Base-by-base conservation (phyloP, 1,140 invertebrate genomes). In the Holcopasites calliopsidis region DNA sequence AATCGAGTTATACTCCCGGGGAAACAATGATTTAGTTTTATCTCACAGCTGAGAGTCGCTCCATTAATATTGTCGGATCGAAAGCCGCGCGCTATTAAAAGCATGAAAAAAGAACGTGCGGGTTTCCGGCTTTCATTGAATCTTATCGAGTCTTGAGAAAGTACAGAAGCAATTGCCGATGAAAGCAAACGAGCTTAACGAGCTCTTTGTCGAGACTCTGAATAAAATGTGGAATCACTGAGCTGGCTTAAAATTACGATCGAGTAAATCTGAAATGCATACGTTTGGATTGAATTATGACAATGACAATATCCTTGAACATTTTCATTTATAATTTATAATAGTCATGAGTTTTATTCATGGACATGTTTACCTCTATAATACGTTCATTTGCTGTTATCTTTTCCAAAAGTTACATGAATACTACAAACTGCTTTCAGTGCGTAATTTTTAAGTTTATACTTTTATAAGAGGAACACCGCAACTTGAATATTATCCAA, bases 21-120 rank as follows among this genome's bases (percentile, higher is more conserved):
- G 71, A 44, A 74, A 66, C 50, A 38, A 47, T 49, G 71, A 74
- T 66, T 47, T 57, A n/a, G 21, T 57, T 74, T 74, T 66, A 74
- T 66, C 62, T 57, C 16, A 31, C 21, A 13, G 26, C 31, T 31
- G 23, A 11, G 49, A 31, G 65, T 28, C 11, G 47, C 60, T 54
- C 38, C 35, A 64, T 57, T 66, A 47, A 66, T n/a, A 16, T 18
- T 23, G 31, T 23, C 23, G 26, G 16, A 65, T 44, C 28, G 50
- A 33, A 47, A 57, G 31, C 31, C 26, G 18, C 16, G 54, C 28
- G 33, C 23, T 52, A 40, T 50, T 72, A 52, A 61, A 52, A 62
- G 44, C 57, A 50, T 38, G 11, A 54, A 31, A 28, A 54, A 54
- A 42, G 42, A 64, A 21, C 28, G 40, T 23, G 11, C 38, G 40